These are phyloP conservation scores for Parasteatoda lunata DNA, from an alignment of 2,888 invertebrate genomes.

Conservation along the genomic window DNA sequence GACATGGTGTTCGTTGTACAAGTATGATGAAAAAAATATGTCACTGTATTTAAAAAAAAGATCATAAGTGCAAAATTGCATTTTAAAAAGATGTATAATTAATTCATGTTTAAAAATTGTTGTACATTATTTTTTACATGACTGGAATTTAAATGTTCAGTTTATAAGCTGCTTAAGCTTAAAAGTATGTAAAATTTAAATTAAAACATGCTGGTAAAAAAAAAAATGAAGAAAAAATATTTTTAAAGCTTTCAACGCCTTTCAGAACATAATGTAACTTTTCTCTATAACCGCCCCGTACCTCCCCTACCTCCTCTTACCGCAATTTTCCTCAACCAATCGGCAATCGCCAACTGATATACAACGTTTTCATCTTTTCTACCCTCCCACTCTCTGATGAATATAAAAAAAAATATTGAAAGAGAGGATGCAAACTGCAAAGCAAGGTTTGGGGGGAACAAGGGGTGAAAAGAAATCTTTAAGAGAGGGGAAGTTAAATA, in stretches of 20 bases:
- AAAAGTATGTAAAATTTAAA: too few relatives aligned
- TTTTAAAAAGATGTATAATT: too few relatives aligned
- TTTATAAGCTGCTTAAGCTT: too few relatives aligned
- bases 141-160: too few relatives aligned
- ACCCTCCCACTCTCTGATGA: constrained; percentile 3
- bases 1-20: too few relatives aligned
- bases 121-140: too few relatives aligned
- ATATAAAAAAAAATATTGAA: background rate
- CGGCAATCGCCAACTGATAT: constrained; percentile 55
- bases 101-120: too few relatives aligned
- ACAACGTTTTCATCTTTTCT: constrained; percentile 51
- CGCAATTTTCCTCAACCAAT: constrained; percentile 42
- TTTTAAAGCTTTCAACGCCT: constrained; percentile 13
- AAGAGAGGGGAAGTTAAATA: constrained; percentile 33
- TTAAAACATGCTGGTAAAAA: background rate
- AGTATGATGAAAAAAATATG: too few relatives aligned
- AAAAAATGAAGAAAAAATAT: background rate
- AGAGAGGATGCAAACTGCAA: background rate
- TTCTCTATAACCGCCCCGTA: background rate
- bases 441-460: constrained; percentile 1
- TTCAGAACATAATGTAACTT: constrained; percentile 13
- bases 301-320: constrained; percentile 11
- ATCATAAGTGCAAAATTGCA: too few relatives aligned
- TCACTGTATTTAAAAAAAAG: too few relatives aligned
- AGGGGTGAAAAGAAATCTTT: constrained; percentile 18